Percentiles rank a stretch among this genome's conserved stretches.
Evolutionary conservation across 2,797 vertebrate genomes (phyloP).

Genomic region (Channallabes apus): DNA sequence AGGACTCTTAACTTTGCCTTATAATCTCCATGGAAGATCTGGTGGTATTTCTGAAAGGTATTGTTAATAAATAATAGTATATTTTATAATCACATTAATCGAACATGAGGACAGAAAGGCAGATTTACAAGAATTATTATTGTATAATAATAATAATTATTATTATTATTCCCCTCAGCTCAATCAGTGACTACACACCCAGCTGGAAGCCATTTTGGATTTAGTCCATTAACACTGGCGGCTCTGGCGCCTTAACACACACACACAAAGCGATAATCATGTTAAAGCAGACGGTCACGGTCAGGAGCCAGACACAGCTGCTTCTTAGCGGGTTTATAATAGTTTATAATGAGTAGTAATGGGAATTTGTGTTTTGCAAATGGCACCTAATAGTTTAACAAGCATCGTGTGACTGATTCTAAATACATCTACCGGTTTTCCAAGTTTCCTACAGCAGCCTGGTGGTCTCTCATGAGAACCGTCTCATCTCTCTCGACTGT

Average conservation of each 20-base stretch:
- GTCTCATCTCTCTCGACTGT: not conserved
- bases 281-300: conserved; percentile 8
- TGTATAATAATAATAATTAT: not conserved
- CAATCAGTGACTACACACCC: not conserved
- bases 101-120: not conserved
- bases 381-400: not conserved
- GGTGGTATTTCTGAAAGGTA: not conserved
- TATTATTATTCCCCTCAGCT: not conserved
- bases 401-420: not conserved
- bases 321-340: not conserved
- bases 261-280: not conserved
- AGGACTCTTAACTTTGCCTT: too few relatives aligned
- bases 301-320: not conserved
- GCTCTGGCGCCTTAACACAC: not conserved
- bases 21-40: too few relatives aligned
- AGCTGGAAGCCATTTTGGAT: conserved; percentile 14
- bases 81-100: not conserved
- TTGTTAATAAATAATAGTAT: not conserved
- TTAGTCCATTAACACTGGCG: not conserved
- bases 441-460: not conserved
- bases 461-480: not conserved
- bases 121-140: not conserved
- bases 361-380: not conserved
- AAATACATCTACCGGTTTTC: not conserved
- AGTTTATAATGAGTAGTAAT: not conserved